These are phyloP conservation scores for Neuroterus valhalla DNA, from an alignment of 1,140 invertebrate genomes.

Conservation along the genomic window DNA sequence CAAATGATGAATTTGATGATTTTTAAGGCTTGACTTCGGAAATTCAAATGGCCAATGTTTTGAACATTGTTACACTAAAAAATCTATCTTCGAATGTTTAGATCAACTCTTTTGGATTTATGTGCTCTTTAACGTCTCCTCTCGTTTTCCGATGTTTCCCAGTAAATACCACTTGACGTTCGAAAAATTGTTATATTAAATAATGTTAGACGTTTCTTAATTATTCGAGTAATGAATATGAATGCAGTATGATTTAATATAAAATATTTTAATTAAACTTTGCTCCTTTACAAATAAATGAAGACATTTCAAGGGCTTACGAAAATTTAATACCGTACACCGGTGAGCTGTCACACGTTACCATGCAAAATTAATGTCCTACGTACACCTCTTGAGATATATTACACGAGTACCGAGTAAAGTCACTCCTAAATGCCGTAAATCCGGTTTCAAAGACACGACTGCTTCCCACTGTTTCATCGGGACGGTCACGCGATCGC, in stretches of 20 bases:
- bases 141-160: no score
- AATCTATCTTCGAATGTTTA: no score
- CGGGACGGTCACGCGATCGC: constrained; percentile 33
- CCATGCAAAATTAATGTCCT: constrained; percentile 36
- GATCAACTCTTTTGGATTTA: no score
- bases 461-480: constrained; percentile 32
- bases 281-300: not conserved
- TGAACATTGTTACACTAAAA: no score
- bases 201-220: no score
- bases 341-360: constrained; percentile 27
- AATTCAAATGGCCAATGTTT: no score
- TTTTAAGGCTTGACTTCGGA: no score
- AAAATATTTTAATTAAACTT: constrained; percentile 4
- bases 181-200: no score
- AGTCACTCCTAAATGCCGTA: constrained; percentile 37
- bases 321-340: constrained; percentile 30
- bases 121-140: no score
- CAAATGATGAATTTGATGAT: no score
- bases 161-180: no score
- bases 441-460: constrained; percentile 32
- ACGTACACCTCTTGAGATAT: constrained; percentile 30
- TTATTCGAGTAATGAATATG: no score
- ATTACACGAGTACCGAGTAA: constrained; percentile 36
- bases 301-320: not conserved
- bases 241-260: not conserved